A percentile compares a stretch with the other conserved stretches of the same genome.
Conservation (phyloP, 2,888 invertebrate species). For the Ormyrus labotus region DNA sequence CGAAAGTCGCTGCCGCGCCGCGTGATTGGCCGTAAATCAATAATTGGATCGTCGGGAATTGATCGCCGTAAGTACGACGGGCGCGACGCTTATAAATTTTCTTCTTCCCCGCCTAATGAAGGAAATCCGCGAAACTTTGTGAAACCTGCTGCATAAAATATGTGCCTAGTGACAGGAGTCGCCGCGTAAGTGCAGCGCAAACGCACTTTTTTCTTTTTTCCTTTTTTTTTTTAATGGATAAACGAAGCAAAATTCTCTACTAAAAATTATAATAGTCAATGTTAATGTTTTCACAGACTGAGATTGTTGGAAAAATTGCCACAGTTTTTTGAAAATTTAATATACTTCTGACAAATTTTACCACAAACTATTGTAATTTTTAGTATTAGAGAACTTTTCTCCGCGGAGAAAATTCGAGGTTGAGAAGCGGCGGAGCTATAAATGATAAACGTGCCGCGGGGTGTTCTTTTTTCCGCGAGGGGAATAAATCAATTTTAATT, state of each 20-base stretch:
- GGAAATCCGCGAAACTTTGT: slow-evolving; percentile 51
- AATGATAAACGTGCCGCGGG: slow-evolving; percentile 16
- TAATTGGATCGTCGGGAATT: slow-evolving; percentile 57
- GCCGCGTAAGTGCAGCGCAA: background rate
- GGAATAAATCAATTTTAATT: slow-evolving; percentile 48
- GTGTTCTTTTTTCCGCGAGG: background rate
- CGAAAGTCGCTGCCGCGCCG: slow-evolving; percentile 47
- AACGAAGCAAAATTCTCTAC: too few relatives aligned
- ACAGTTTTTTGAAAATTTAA: too few relatives aligned
- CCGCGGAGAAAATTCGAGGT: background rate
- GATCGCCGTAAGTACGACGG: slow-evolving; percentile 31
- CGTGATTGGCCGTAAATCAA: slow-evolving; percentile 56
- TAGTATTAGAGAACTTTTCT: too few relatives aligned
- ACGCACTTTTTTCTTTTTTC: slow-evolving; percentile 3
- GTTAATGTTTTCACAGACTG: too few relatives aligned
- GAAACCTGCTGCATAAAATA: slow-evolving; percentile 47
- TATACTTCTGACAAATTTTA: too few relatives aligned
- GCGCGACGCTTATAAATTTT: slow-evolving; percentile 56
- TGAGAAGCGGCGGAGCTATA: slow-evolving; percentile 6
- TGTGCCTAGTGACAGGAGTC: slow-evolving; percentile 9
- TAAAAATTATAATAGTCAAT: too few relatives aligned
- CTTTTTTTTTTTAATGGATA: too few relatives aligned
- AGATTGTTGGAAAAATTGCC: too few relatives aligned
- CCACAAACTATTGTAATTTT: too few relatives aligned
- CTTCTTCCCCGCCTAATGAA: slow-evolving; percentile 53